Evolutionary conservation across 1,140 invertebrate genomes (phyloP).

Genomic region (Heliconius eleuchia): DNA sequence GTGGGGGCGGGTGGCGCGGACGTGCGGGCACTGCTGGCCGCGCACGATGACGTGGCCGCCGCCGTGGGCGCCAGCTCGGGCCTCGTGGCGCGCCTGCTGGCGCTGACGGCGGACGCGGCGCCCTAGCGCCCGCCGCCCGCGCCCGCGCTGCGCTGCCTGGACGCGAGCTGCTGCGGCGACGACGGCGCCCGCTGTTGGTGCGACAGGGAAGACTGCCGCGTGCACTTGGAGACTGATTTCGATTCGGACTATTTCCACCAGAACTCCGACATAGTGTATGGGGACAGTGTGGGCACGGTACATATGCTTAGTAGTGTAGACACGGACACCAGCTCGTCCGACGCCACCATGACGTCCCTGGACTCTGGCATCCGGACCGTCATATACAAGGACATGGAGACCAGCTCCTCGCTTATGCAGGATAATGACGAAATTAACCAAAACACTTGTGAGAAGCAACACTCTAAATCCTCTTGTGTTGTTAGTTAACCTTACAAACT

Average conservation of each 20-base stretch:
- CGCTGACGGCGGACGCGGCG: conserved; percentile 42
- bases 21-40: conserved; percentile 56
- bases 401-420: conserved; percentile 7
- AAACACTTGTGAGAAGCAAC: conserved; percentile 29
- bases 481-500: neutral
- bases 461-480: conserved; percentile 37
- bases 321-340: conserved; percentile 3
- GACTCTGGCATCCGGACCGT: conserved; percentile 48
- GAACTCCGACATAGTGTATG: neutral
- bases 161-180: conserved; percentile 4
- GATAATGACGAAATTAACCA: conserved; percentile 11
- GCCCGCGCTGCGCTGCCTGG: neutral
- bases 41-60: conserved; percentile 54
- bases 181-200: conserved; percentile 17
- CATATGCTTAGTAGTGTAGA: neutral
- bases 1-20: conserved; percentile 48
- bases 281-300: neutral
- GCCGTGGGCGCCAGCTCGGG: conserved; percentile 50
- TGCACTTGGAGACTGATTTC: conserved; percentile 9
- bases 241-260: conserved; percentile 4
- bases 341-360: conserved; percentile 37
- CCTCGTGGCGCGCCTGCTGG: conserved; percentile 53
- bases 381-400: conserved; percentile 50
- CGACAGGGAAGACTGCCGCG: conserved; percentile 24
- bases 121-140: conserved; percentile 48